Conservation (phyloP, 1,140 invertebrate genomes). For the Augochlora pura region DNA sequence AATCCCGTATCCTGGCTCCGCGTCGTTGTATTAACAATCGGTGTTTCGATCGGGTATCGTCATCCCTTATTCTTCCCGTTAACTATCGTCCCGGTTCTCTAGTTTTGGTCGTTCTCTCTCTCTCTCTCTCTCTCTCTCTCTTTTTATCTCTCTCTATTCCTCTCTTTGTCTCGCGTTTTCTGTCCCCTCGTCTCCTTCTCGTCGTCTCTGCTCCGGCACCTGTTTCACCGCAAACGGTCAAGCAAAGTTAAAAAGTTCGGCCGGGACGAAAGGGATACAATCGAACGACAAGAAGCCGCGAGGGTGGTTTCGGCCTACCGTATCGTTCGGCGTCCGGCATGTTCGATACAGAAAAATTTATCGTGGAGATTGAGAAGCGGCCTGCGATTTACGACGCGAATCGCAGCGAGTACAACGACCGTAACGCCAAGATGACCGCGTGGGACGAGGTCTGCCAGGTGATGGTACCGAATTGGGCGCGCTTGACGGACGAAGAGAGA, state of each 20-base stretch:
- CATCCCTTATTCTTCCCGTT: neutral
- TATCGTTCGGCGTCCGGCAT: conserved; percentile 42
- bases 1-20: conserved; percentile 1
- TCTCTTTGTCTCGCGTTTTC: no score
- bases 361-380: conserved; percentile 72
- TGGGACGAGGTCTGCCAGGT: conserved; percentile 75
- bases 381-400: conserved; percentile 75
- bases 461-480: conserved; percentile 73
- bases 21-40: neutral
- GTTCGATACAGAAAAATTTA: conserved; percentile 76
- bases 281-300: neutral
- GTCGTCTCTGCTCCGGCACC: neutral
- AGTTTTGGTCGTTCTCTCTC: no score
- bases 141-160: no score
- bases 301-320: neutral
- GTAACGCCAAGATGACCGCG: conserved; percentile 72
- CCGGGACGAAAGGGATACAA: neutral
- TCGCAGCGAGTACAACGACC: conserved; percentile 73
- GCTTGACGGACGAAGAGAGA: conserved; percentile 70
- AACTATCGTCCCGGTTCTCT: neutral
- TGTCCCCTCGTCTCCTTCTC: neutral
- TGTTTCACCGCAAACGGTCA: neutral
- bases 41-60: neutral
- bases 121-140: no score
- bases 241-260: neutral